Evolutionary conservation across 2,888 invertebrate genomes (phyloP), one percentile per base, ranked within the genome.

Genomic region (Globia sparganii): DNA sequence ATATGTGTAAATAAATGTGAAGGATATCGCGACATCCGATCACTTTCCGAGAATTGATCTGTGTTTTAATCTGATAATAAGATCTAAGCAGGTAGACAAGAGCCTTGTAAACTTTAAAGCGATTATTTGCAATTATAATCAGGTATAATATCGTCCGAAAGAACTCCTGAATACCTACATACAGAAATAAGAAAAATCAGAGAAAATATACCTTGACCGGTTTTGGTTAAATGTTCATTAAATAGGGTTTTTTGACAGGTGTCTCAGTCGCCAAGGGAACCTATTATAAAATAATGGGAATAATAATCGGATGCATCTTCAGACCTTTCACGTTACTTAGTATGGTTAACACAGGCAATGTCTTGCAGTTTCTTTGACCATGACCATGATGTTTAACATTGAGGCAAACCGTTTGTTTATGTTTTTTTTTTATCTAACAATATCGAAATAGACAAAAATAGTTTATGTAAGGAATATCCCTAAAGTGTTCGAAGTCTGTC

Each of bases 11-110:
- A 90, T 91, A n/a, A n/a, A 91, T 91, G 83, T 81, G 80, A 86
- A 83, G 77, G 86, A 85, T 93, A 94, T 94, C 94, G 76, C 81
- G 75, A 85, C 85, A 86, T 88, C 93, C 93, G 91, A 94, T 94
- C 94, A 85, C 72, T 81, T 94, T 94, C 93, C 80, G 49, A 87
- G 94, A 94, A 94, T 76, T 86, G 87, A 87, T 87, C 84, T 86
- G 80, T 86, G 86, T 91, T 87, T 49, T 87, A 86, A 89, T 82
- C 81, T 78, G 28, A 46, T 64, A 80, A 69, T 67, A 61, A 71
- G 65, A 88, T 86, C 86, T 82, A 77, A 85, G 80, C 89, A 90
- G 90, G 90, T 90, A 90, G 59, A 43, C 67, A 73, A 68, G 61
- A 67, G 40, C 61, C n/a, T 62, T 58, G n/a, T 72, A n/a, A 80